These are phyloP conservation scores for honey bee (Apis mellifera) DNA, from an alignment of 1,140 invertebrate species.

Conservation along the genomic window Amel_HAv3.1 CM009944.2:5430501-5431000, in stretches of 20 bases:
- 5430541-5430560: background rate
- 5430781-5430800: conserved; percentile 74
- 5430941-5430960: conserved; percentile 48
- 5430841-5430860: conserved; percentile 58
- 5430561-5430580: background rate
- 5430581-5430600: background rate
- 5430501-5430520: conserved; percentile 49
- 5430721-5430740: conserved; percentile 90
- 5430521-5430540: conserved; percentile 38
- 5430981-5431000: conserved; percentile 44
- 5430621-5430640: conserved; percentile 31
- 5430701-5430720: conserved; percentile 84
- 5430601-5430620: background rate
- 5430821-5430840: conserved; percentile 44
- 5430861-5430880: background rate
- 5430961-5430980: conserved; percentile 28
- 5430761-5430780: conserved; percentile 81
- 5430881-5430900: conserved; percentile 10
- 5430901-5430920: conserved; percentile 23
- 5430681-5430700: conserved; percentile 56
- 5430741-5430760: conserved; percentile 88
- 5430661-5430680: conserved; percentile 64
- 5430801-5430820: conserved; percentile 18
- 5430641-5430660: conserved; percentile 50
- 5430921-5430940: conserved; percentile 21